Evolutionary conservation across 2,888 invertebrate genomes (phyloP), one percentile per base, ranked within the genome.

Genomic region (Synanthedon vespiformis): DNA sequence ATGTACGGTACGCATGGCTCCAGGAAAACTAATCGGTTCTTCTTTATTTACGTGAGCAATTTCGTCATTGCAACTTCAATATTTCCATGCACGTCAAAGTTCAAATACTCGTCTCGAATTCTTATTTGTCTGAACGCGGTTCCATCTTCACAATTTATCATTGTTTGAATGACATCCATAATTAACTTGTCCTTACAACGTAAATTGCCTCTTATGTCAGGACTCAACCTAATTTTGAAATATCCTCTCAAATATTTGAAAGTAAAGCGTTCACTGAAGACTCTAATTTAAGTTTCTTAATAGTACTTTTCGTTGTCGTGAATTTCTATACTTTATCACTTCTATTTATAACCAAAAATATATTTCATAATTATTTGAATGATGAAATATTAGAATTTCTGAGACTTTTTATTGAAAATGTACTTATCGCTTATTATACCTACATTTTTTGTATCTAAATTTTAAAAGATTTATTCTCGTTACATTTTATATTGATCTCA

Each of bases 101-200:
- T 84, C 78, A 82, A 77, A 75, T 65, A 70, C 75, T 70, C 63
- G 62, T 60, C 63, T 65, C 76, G 85, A 85, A 85, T 85, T 75
- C 66, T 80, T 75, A 85, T 82, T 72, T 78, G 68, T 56, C 59
- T 59, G 34, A 34, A 13, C 62, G 61, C 65, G 67, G 69, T 65
- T 68, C 67, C 68, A 68, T 69, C 66, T 60, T 55, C 58, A 60
- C 67, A 70, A 77, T 81, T 73, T 72, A 78, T 80, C 78, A 80
- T 80, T 70, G 67, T 80, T 72, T 70, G 66, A 72, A 77, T 74
- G 77, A 78, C 80, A 68, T 62, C 58, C 69, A 58, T 72, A 80
- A 82, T 81, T 80, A 77, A 64, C 65, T 67, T 78, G 79, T 76
- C 81, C 77, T 79, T 76, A 70, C 69, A 68, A 48, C 11, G 69